Evolutionary conservation across 30 jellyfish, hydroid and myxozoan genomes (phyloP).

Genomic region (Morbakka virulenta): DNA sequence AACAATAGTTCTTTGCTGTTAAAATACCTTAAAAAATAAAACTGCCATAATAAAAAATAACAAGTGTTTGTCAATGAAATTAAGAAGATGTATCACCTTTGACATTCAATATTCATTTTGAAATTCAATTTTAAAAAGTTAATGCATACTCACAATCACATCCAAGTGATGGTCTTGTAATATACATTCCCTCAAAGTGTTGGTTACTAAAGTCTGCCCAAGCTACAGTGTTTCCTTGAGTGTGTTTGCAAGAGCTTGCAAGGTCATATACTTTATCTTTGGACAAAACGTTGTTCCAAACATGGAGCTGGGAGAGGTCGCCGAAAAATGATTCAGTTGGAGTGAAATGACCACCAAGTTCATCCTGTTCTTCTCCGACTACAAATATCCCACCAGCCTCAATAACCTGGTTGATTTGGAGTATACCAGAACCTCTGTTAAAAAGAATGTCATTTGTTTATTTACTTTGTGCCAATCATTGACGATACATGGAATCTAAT

Average conservation of each 20-base stretch:
- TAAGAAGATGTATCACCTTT: no score
- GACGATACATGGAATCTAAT: no score
- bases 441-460: no score
- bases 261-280: slow-evolving; percentile 73
- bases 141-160: slow-evolving; percentile 95
- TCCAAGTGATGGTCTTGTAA: slow-evolving; percentile 77
- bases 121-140: no score
- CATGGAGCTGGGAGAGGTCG: slow-evolving; percentile 85
- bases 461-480: no score
- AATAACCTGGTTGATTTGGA: slow-evolving; percentile 65
- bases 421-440: slow-evolving; percentile 48
- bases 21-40: no score
- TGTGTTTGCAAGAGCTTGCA: slow-evolving; percentile 60
- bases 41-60: no score
- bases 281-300: slow-evolving; percentile 74
- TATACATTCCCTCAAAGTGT: slow-evolving; percentile 51
- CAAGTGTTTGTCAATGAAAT: no score
- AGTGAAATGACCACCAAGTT: slow-evolving; percentile 76
- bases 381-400: slow-evolving; percentile 84
- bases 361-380: slow-evolving; percentile 97
- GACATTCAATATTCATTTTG: no score
- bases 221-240: slow-evolving; percentile 84
- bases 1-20: no score
- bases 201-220: slow-evolving; percentile 85
- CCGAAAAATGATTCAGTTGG: slow-evolving; percentile 96